Evolutionary conservation across 2,797 vertebrate genomes (phyloP).

Genomic region (Lophotriccus pileatus): DNA sequence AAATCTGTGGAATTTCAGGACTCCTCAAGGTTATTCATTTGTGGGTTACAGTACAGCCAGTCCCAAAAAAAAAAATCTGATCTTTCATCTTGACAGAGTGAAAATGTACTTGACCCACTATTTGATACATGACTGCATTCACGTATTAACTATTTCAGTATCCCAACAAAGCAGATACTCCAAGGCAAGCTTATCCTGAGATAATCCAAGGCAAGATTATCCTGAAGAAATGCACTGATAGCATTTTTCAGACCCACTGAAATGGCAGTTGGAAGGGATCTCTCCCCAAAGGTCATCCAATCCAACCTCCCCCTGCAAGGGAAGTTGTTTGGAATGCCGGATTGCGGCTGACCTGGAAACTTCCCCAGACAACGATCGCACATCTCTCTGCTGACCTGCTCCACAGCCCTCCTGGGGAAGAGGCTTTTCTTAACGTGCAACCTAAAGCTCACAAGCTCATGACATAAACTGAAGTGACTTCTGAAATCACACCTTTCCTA

Average conservation of each 20-base stretch:
- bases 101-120: background rate
- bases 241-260: background rate
- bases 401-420: background rate
- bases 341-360: background rate
- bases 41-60: background rate
- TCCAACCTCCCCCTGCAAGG: background rate
- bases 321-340: background rate
- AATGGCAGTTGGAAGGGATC: background rate
- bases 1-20: background rate
- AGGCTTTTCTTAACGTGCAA: background rate
- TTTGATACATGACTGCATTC: background rate
- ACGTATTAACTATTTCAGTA: background rate
- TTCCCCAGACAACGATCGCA: rapidly evolving
- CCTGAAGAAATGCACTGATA: background rate
- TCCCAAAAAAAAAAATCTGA: background rate
- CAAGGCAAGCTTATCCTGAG: background rate
- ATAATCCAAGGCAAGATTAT: background rate
- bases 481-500: conserved; percentile 1
- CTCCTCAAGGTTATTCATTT: background rate
- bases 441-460: background rate
- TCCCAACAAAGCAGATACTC: background rate
- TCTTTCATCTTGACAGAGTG: background rate
- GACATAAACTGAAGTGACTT: background rate
- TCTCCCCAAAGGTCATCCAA: background rate
- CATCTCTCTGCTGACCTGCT: background rate